Evolutionary conservation across 2,888 invertebrate genomes (phyloP), one percentile per base, ranked within the genome.

Genomic region (Epistrophe eligans): DNA sequence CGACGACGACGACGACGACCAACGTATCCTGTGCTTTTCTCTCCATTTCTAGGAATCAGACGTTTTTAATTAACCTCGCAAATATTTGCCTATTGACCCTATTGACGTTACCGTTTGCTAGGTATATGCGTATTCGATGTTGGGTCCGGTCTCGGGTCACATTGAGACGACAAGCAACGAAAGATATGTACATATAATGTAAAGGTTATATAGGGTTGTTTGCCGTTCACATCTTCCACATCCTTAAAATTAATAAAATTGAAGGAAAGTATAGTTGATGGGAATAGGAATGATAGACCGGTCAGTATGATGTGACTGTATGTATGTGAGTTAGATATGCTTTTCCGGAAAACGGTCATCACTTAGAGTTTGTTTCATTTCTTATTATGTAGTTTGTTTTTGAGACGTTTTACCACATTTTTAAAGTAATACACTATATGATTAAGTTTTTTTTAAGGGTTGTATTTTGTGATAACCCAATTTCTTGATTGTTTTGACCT

Each of bases 11-110:
- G 24, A 32, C 77, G 35, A 40, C 81, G 24, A 32, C 77, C 45
- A 40, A 52, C 24, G 19, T 19, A 60, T 50, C 38, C 55, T 77
- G 50, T 40, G 43, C 71, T 58, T 57, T 64, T n/a, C 70, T 50
- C 15, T 57, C 11, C 40, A 32, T 66, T 77, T 55, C 77, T 73
- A 43, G 72, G 80, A 89, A 89, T 88, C 88, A 87, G 89, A 89
- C 88, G 77, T 89, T 89, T 89, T 89, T 89, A 89, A 89, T 89
- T 89, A 89, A 89, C 88, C 89, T 82, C 71, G 87, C 88, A 89
- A 89, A 89, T 87, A 89, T 89, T 89, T 88, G 89, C 87, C 87
- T 89, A 89, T 89, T 89, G 87, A 89, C 81, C 88, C 84, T 84
- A 35, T 7, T 83, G 11, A 88, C 70, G 64, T 70, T 82, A 73